These are phyloP conservation scores for Drosophila pandora DNA, from an alignment of 1,140 invertebrate genomes.

Conservation along the genomic window DNA sequence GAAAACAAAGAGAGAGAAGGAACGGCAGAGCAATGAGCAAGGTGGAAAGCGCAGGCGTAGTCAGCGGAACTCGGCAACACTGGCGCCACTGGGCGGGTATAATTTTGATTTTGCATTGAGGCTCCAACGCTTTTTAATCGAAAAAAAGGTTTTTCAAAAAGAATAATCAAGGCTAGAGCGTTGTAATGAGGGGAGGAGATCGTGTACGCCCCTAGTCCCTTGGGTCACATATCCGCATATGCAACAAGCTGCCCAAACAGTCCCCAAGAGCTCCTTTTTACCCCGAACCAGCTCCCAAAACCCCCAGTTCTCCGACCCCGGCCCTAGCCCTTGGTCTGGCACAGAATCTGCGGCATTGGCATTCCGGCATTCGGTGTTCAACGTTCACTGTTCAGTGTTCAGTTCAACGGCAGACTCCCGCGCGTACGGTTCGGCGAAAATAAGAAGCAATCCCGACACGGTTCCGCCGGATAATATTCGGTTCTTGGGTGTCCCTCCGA, in stretches of 20 bases:
- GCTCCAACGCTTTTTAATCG: slow-evolving; percentile 22
- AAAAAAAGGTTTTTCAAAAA: not conserved
- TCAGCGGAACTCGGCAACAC: slow-evolving; percentile 62
- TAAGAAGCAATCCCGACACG: slow-evolving; percentile 9
- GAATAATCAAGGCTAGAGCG: not conserved
- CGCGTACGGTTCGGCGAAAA: slow-evolving; percentile 70
- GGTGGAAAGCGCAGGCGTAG: slow-evolving; percentile 55
- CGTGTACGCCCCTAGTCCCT: not conserved
- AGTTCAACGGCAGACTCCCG: slow-evolving; percentile 76
- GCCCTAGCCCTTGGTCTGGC: slow-evolving; percentile 14
- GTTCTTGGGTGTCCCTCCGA: slow-evolving; percentile 16
- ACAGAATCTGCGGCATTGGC: slow-evolving; percentile 30
- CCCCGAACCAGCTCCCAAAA: not conserved
- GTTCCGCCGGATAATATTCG: not conserved
- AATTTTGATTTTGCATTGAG: slow-evolving; percentile 20
- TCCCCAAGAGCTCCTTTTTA: not conserved
- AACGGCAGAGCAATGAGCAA: slow-evolving; percentile 10
- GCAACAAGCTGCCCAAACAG: slow-evolving; percentile 28
- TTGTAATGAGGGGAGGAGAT: not conserved
- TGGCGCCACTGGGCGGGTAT: slow-evolving; percentile 35
- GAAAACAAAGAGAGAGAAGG: slow-evolving; percentile 66
- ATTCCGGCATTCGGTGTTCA: slow-evolving; percentile 16
- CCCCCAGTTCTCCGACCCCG: not conserved
- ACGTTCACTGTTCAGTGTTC: slow-evolving; percentile 29
- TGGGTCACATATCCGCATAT: not conserved